Evolutionary conservation across 2,888 invertebrate genomes (phyloP).

Genomic region (Drosophila hamatofila): DNA sequence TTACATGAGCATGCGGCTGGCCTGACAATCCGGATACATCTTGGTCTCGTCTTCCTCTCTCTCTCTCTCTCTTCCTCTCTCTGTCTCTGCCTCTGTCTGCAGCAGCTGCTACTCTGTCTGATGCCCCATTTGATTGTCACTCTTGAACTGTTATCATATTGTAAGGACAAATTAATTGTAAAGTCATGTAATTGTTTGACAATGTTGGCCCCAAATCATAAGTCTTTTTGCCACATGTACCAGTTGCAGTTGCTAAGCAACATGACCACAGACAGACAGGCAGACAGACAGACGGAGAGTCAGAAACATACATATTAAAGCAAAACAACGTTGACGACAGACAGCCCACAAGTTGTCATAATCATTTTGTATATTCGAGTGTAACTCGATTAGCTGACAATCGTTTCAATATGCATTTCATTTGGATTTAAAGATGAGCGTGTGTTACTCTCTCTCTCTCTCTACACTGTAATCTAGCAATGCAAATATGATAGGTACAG

Average conservation of each 20-base stretch:
- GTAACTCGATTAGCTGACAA: slow-evolving; percentile 71
- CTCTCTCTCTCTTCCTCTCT: not conserved
- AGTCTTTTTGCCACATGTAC: slow-evolving; percentile 12
- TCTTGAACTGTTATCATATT: slow-evolving; percentile 55
- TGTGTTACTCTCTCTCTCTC: not conserved
- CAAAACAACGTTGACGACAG: slow-evolving; percentile 3
- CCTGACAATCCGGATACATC: slow-evolving; percentile 15
- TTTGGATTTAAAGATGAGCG: not conserved
- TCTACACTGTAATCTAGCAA: not conserved
- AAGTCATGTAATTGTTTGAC: slow-evolving; percentile 77
- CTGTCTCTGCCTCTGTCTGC: not conserved
- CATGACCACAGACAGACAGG: slow-evolving; percentile 5
- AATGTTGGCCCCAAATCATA: slow-evolving; percentile 48
- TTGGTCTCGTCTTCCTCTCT: slow-evolving; percentile 3
- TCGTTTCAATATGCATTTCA: slow-evolving; percentile 36
- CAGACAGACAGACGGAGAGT: too few relatives aligned
- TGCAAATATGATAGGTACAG: not conserved
- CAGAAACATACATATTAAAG: not conserved
- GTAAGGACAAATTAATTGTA: slow-evolving; percentile 73
- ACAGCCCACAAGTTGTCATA: slow-evolving; percentile 44
- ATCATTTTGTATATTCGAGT: slow-evolving; percentile 51
- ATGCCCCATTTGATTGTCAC: slow-evolving; percentile 47
- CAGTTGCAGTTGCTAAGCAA: slow-evolving; percentile 8
- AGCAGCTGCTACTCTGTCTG: slow-evolving; percentile 14
- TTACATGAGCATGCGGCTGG: slow-evolving; percentile 37